Evolutionary conservation across 2,888 invertebrate species (phyloP).

Genomic region (Cheilosia urbana): DNA sequence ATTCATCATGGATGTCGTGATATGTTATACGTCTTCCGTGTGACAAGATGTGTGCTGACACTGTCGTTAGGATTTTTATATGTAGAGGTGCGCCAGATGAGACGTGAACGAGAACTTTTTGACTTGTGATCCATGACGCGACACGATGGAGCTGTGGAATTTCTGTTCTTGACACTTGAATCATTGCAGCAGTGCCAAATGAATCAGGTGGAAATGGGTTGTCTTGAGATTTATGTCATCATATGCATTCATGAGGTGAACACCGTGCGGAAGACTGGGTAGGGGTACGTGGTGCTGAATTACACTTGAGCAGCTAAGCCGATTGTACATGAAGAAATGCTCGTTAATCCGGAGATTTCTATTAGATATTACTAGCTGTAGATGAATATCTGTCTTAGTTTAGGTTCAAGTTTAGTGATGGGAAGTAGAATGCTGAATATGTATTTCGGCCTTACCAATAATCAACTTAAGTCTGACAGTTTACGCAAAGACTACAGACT

Average conservation of each 20-base stretch:
- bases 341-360: neutral
- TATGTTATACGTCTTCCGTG: constrained; percentile 3
- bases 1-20: neutral
- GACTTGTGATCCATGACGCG: constrained; percentile 37
- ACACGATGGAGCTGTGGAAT: neutral
- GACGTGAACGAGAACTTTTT: constrained; percentile 32
- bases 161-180: constrained; percentile 20
- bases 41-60: constrained; percentile 18
- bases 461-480: too few relatives aligned
- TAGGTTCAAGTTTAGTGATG: too few relatives aligned
- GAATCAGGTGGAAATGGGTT: constrained; percentile 34
- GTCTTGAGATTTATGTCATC: constrained; percentile 40
- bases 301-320: neutral
- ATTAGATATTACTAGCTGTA: too few relatives aligned
- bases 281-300: neutral
- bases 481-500: too few relatives aligned
- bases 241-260: constrained; percentile 22
- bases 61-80: neutral
- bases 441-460: too few relatives aligned
- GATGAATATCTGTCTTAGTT: too few relatives aligned
- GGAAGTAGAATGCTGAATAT: too few relatives aligned
- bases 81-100: neutral
- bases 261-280: too few relatives aligned
- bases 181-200: constrained; percentile 24
- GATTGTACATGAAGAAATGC: constrained; percentile 4